Evolutionary conservation across 2,797 vertebrate species (phyloP).

Genomic region (Mormyrus proboscirostris): DNA sequence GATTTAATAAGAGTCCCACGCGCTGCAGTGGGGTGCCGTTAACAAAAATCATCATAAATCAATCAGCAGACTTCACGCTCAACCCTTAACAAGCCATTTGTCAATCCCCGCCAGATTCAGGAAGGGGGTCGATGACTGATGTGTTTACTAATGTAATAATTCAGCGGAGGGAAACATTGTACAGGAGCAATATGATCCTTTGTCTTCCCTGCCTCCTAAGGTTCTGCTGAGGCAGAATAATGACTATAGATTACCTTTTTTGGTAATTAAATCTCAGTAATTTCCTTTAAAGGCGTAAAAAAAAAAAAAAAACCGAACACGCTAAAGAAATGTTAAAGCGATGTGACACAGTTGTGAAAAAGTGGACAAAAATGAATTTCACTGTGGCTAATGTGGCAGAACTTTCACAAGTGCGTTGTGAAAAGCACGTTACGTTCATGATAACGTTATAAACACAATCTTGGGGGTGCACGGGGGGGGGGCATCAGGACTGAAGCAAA

Average conservation of each 20-base stretch:
- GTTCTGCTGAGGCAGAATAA: neutral
- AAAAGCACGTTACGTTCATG: neutral
- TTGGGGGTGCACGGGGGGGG: neutral
- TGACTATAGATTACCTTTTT: neutral
- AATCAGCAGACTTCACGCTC: conserved; percentile 45
- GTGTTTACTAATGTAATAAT: conserved; percentile 46
- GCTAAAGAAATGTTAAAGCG: neutral
- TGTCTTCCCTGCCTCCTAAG: neutral
- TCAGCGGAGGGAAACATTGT: conserved; percentile 16
- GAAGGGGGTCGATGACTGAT: conserved; percentile 39
- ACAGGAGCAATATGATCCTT: neutral
- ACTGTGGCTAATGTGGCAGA: neutral
- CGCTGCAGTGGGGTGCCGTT: neutral
- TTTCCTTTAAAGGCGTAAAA: neutral
- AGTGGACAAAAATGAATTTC: neutral
- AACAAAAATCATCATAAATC: conserved; percentile 46
- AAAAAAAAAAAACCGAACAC: neutral
- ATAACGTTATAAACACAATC: neutral
- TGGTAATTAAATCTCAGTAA: conserved; percentile 11
- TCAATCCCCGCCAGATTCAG: conserved; percentile 39
- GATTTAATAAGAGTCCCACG: conserved; percentile 41
- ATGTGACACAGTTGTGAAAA: neutral
- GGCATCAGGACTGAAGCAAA: neutral
- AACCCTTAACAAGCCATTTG: conserved; percentile 49
- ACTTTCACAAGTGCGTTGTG: neutral